phyloP scores from a whole-genome alignment of 92 coral and sea anemone genomes.

The Palythoa caribaeorum region DNA sequence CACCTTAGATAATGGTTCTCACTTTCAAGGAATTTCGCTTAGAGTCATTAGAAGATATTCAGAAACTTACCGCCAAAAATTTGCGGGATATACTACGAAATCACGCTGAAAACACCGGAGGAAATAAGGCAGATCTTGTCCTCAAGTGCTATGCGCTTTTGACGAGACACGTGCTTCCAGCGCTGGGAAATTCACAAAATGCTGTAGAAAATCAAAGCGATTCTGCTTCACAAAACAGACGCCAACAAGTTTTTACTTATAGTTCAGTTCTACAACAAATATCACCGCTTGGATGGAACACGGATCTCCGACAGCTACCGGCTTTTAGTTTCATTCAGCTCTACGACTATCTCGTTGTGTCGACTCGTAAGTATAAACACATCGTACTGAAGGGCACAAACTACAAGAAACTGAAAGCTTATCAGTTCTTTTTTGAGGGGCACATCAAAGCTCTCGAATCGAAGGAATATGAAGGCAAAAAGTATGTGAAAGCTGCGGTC shows the following conservation, averaged over 20 bases:
- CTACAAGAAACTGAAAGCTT: slow-evolving; percentile 63
- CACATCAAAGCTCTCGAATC: slow-evolving; percentile 61
- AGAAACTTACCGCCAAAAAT: slow-evolving; percentile 53
- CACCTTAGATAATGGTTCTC: slow-evolving; percentile 27
- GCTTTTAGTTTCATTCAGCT: slow-evolving; percentile 63
- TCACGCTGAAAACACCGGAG: slow-evolving; percentile 58
- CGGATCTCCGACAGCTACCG: slow-evolving; percentile 57
- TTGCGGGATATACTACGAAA: slow-evolving; percentile 42
- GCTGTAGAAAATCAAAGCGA: slow-evolving; percentile 39
- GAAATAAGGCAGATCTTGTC: slow-evolving; percentile 66
- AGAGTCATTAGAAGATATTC: slow-evolving; percentile 48
- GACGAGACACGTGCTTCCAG: slow-evolving; percentile 48
- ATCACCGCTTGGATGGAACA: slow-evolving; percentile 61
- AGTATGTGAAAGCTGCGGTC: slow-evolving; percentile 56
- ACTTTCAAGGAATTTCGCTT: slow-evolving; percentile 33
- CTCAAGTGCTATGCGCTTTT: slow-evolving; percentile 63
- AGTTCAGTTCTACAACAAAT: slow-evolving; percentile 32
- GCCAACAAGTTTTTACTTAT: neutral
- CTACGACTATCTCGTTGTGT: slow-evolving; percentile 63
- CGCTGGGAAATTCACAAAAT: slow-evolving; percentile 19
- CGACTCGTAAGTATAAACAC: slow-evolving; percentile 48
- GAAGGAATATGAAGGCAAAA: slow-evolving; percentile 50
- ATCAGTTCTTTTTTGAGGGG: slow-evolving; percentile 67
- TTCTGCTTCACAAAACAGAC: neutral
- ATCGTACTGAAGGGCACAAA: slow-evolving; percentile 57